Base-by-base conservation (phyloP, 2,797 vertebrate species). In the Betta splendens region DNA sequence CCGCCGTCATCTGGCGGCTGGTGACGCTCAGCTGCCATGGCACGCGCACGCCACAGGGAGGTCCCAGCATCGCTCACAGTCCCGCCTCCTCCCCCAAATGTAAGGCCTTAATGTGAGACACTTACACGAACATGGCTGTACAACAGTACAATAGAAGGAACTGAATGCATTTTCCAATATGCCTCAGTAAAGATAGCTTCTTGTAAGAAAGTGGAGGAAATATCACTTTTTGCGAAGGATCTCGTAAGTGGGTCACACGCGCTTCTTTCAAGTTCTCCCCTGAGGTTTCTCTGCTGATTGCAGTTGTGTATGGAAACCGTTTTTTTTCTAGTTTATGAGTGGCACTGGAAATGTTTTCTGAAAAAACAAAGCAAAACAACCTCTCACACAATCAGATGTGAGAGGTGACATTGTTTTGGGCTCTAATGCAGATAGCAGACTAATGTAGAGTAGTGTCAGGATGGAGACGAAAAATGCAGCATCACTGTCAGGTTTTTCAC, bases 1-100 rank as follows among this genome's bases (percentile, higher is more conserved):
- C 96, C 0, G 96, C 98, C 0, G 57, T 98, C 69, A 88, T 98
- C 78, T 99, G 97, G 64, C 93, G 95, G 46, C 89, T 99, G 81
- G 95, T 99, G 86, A 94, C 95, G 0, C 93, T 99, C 52, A 98
- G 98, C 91, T 97, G 96, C 84, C 97, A 99, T 0, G 94, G 96
- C 15, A 90, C 91, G 71, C 94, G 95, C 55, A 94, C 96, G 83
- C 91, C 93, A 62, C 96, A 96, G 67, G 87, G 81, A 42, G 86
- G 73, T 58, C 94, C 94, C 44, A 61, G 43, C 77, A 91, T 94
- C 47, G 94, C 94, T 49, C 95, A 87, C 78, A 96, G 94, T 59
- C 93, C 95, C 0, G 48, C 85, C 61, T 88, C 93, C 6, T 94
- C 95, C 46, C 94, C 94, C 0, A 94, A 92, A 92, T 88, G 98